These are phyloP conservation scores for Cabera pusaria DNA, from an alignment of 2,888 invertebrate genomes.

Conservation along the genomic window DNA sequence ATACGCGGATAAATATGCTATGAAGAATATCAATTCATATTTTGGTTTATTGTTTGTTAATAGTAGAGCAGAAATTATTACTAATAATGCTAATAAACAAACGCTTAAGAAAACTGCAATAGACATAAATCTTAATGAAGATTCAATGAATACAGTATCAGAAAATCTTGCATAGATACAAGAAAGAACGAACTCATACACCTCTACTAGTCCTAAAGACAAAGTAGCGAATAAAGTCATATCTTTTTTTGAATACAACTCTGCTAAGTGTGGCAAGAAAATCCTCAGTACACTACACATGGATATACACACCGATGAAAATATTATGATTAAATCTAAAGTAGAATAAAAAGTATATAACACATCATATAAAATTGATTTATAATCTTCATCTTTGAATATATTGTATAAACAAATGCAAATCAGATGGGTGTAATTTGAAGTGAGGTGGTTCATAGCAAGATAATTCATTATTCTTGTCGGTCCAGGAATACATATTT, in stretches of 20 bases:
- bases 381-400: not conserved
- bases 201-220: slow-evolving; percentile 3
- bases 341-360: slow-evolving; percentile 3
- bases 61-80: not conserved
- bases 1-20: slow-evolving; percentile 1
- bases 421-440: slow-evolving; percentile 5
- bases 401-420: slow-evolving; percentile 3
- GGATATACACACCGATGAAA: slow-evolving; percentile 6
- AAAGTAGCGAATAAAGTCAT: slow-evolving; percentile 5
- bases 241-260: slow-evolving; percentile 10
- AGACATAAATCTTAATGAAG: slow-evolving; percentile 7
- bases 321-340: slow-evolving; percentile 7
- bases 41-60: not conserved
- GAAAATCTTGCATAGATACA: not conserved
- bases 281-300: slow-evolving; percentile 2
- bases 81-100: slow-evolving; percentile 1
- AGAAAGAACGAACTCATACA: slow-evolving; percentile 7
- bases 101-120: slow-evolving; percentile 5
- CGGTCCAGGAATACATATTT: slow-evolving; percentile 1
- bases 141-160: not conserved
- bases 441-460: slow-evolving; percentile 2
- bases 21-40: not conserved
- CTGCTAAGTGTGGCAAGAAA: slow-evolving; percentile 7
- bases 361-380: not conserved
- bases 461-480: slow-evolving; percentile 10